These are phyloP conservation scores for Vespertilio murinus DNA, from an alignment of 2,797 vertebrate genomes.

Conservation along the genomic window DNA sequence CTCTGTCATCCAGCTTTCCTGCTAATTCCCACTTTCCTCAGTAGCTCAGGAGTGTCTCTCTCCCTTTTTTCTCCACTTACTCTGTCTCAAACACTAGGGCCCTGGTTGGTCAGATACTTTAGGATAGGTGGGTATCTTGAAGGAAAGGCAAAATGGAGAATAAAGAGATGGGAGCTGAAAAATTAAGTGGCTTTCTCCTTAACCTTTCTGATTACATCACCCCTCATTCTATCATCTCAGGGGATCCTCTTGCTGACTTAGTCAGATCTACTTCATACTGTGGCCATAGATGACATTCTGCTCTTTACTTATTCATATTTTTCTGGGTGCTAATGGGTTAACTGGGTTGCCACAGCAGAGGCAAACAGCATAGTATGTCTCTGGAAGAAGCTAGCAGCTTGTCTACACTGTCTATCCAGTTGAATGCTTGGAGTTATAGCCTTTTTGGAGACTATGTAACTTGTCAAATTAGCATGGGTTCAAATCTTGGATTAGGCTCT, in stretches of 20 bases:
- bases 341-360: neutral
- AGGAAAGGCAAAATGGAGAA: neutral
- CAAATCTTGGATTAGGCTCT: neutral
- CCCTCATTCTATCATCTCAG: neutral
- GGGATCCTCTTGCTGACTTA: neutral
- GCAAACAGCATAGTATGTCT: neutral
- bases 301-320: neutral
- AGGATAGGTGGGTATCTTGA: neutral
- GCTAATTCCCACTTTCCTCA: neutral
- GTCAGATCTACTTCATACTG: neutral
- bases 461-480: neutral
- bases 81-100: neutral
- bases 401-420: neutral
- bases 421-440: neutral
- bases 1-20: neutral
- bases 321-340: neutral
- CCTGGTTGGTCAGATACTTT: neutral
- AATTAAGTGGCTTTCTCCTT: neutral
- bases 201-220: neutral
- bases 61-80: neutral
- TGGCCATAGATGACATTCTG: neutral
- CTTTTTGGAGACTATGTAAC: slow-evolving; percentile 17
- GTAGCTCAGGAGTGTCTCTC: neutral
- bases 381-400: slow-evolving; percentile 18
- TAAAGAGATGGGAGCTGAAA: neutral